Evolutionary conservation across 2,888 invertebrate species (phyloP).

Genomic region (Schizotus pectinicornis): DNA sequence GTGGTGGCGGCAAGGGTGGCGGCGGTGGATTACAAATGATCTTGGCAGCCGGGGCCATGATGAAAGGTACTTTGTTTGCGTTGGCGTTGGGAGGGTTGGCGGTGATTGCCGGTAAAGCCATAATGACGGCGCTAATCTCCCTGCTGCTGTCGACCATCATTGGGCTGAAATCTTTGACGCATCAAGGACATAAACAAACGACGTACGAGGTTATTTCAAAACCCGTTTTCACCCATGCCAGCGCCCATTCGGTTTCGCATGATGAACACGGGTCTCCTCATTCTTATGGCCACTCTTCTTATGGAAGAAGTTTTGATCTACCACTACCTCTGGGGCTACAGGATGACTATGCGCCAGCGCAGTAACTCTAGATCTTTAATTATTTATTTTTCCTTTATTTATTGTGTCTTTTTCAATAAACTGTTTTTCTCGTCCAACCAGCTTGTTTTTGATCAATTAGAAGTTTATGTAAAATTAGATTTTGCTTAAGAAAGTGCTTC

Average conservation of each 20-base stretch:
- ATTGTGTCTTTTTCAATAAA: background rate
- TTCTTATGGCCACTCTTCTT: slow-evolving; percentile 60
- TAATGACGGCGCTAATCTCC: slow-evolving; percentile 83
- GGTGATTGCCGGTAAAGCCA: slow-evolving; percentile 80
- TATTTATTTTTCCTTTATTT: slow-evolving; percentile 32
- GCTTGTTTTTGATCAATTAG: too few relatives aligned
- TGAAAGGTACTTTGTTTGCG: slow-evolving; percentile 74
- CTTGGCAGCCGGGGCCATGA: slow-evolving; percentile 63
- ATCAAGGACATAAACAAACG: slow-evolving; percentile 71
- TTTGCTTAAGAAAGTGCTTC: too few relatives aligned
- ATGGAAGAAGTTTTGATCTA: slow-evolving; percentile 61
- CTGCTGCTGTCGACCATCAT: slow-evolving; percentile 78
- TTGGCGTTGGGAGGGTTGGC: slow-evolving; percentile 76
- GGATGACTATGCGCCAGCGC: slow-evolving; percentile 68
- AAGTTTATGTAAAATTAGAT: too few relatives aligned
- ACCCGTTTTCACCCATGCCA: slow-evolving; percentile 75
- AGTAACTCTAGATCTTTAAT: slow-evolving; percentile 19
- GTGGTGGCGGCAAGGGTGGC: slow-evolving; percentile 58
- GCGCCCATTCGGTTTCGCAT: slow-evolving; percentile 70
- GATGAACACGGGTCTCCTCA: slow-evolving; percentile 67
- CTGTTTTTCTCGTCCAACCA: too few relatives aligned
- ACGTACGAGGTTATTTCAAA: slow-evolving; percentile 87
- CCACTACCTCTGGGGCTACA: slow-evolving; percentile 55
- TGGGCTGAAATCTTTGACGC: slow-evolving; percentile 74
- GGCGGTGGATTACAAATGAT: slow-evolving; percentile 58